Percentiles rank a stretch among this genome's conserved stretches.
Evolutionary conservation across 2,888 invertebrate genomes (phyloP).

Genomic region (Mamestra brassicae): DNA sequence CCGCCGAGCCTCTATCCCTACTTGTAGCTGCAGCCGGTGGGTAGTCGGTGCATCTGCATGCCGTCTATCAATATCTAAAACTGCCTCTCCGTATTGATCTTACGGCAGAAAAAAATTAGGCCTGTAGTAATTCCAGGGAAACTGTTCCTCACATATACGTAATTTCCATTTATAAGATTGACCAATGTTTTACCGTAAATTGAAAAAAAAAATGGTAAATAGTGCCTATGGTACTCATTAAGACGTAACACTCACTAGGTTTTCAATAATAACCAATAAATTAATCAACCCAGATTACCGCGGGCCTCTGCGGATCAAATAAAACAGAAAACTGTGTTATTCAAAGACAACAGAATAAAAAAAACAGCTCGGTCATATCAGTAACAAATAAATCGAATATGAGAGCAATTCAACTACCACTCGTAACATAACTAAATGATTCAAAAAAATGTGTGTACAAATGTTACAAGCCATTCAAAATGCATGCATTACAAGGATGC

Average conservation of each 20-base stretch:
- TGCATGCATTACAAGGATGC: constrained; percentile 42
- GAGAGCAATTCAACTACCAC: background rate
- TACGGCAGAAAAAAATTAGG: background rate
- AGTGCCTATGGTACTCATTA: background rate
- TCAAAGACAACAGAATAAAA: background rate
- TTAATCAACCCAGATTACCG: too few species aligned
- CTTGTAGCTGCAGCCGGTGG: constrained; percentile 26
- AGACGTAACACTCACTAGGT: background rate
- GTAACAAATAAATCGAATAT: background rate
- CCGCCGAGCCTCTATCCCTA: constrained; percentile 18
- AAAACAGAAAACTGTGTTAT: background rate
- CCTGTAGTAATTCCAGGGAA: background rate
- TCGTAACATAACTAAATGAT: background rate
- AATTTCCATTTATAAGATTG: background rate
- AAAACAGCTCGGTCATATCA: background rate
- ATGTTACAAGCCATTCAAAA: constrained; percentile 33
- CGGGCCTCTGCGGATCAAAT: background rate
- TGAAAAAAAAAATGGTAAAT: background rate
- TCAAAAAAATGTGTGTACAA: constrained; percentile 13
- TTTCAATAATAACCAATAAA: background rate
- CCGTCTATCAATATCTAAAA: background rate
- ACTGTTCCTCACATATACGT: background rate
- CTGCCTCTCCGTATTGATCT: background rate
- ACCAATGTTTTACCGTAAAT: too few species aligned
- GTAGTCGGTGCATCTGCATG: constrained; percentile 27